Conservation (phyloP, 2,113 vertebrate species). For the Helogale parvula region DNA sequence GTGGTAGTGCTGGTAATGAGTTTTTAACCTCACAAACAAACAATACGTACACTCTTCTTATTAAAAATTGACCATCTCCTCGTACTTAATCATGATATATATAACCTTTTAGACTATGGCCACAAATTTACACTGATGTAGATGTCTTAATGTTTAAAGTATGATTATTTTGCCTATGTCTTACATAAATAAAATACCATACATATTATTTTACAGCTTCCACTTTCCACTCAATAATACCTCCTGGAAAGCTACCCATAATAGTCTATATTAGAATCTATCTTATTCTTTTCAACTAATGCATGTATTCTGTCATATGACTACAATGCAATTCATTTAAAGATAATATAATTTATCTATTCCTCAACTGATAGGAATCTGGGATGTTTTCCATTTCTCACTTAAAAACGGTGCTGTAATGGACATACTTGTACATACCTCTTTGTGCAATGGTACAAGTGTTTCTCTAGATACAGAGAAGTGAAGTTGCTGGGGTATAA, state of each 20-base stretch:
- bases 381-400: neutral
- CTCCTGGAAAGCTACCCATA: neutral
- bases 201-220: neutral
- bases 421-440: neutral
- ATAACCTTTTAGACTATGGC: neutral
- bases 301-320: neutral
- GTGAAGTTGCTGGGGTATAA: neutral
- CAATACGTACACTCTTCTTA: neutral
- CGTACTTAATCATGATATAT: neutral
- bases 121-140: neutral
- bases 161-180: neutral
- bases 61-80: constrained; percentile 2
- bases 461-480: neutral
- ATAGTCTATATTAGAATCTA: neutral
- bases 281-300: neutral
- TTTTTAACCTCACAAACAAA: constrained; percentile 15
- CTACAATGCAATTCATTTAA: neutral
- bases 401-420: neutral
- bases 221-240: neutral
- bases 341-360: neutral
- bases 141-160: neutral
- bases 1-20: neutral
- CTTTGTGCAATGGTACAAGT: neutral
- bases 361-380: neutral
- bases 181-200: constrained; percentile 28